Conservation (phyloP, 2,888 invertebrate species). For the Hypsopygia costalis region DNA sequence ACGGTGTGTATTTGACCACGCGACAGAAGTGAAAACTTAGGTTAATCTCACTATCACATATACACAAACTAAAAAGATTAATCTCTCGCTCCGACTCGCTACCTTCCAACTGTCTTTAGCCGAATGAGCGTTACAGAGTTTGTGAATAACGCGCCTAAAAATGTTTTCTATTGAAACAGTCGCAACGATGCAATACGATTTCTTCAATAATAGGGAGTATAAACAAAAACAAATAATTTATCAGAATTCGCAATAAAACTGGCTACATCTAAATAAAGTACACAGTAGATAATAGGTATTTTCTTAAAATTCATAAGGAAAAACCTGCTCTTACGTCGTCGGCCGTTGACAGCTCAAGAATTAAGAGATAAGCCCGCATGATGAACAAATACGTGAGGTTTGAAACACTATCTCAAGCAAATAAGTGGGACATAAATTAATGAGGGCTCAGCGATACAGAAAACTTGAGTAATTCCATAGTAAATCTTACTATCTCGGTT, state of each 20-base stretch:
- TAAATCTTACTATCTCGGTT: slow-evolving; percentile 68
- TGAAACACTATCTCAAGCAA: slow-evolving; percentile 67
- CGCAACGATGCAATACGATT: too few species aligned
- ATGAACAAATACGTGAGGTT: slow-evolving; percentile 68
- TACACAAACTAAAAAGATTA: too few species aligned
- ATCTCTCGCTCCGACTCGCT: too few species aligned
- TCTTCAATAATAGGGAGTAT: too few species aligned
- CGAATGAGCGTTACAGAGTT: too few species aligned
- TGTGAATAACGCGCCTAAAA: too few species aligned
- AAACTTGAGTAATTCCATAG: slow-evolving; percentile 64
- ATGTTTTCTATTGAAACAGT: too few species aligned
- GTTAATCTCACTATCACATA: too few species aligned
- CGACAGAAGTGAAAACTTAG: too few species aligned
- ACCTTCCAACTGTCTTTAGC: too few species aligned
- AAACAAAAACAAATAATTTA: too few species aligned
- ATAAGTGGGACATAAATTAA: slow-evolving; percentile 73
- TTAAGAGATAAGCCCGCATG: slow-evolving; percentile 75
- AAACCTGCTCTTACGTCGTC: slow-evolving; percentile 39
- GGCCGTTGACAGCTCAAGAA: slow-evolving; percentile 68
- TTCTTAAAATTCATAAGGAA: slow-evolving; percentile 25
- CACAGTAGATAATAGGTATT: slow-evolving; percentile 6
- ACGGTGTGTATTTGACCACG: too few species aligned
- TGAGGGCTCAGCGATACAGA: slow-evolving; percentile 65
- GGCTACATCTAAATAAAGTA: not conserved
- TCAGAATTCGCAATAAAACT: not conserved